phyloP scores from a whole-genome alignment of 1,140 invertebrate species.

The Scylla paramamosain region DNA sequence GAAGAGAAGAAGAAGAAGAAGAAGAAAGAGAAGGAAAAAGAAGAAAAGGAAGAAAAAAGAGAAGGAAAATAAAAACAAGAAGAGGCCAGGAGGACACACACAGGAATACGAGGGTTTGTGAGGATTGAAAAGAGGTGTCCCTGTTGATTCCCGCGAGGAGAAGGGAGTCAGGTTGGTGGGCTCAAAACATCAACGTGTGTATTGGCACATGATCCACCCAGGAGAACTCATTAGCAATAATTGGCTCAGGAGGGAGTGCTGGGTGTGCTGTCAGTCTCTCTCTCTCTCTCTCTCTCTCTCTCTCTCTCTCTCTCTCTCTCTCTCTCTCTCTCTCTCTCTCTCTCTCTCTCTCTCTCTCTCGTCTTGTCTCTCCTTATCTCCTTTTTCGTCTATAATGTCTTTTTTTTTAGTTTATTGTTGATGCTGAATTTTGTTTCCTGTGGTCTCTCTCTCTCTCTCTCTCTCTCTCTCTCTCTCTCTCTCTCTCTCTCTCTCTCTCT shows the following conservation, averaged over 20 bases:
- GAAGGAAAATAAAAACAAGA: neutral
- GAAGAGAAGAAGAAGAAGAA: neutral
- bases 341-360: neutral
- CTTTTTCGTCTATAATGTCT: neutral
- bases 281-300: constrained; percentile 20
- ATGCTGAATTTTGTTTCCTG: no score
- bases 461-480: constrained; percentile 18
- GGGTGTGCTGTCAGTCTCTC: neutral
- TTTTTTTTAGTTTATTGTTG: no score
- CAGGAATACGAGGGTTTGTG: neutral
- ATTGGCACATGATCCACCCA: constrained; percentile 27
- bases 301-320: neutral
- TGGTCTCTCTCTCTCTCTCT: neutral
- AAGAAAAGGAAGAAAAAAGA: neutral
- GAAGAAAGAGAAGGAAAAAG: neutral
- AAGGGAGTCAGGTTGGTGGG: neutral
- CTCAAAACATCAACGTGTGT: constrained; percentile 39
- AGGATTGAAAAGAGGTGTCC: neutral
- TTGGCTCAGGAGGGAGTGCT: constrained; percentile 40
- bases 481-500: no score
- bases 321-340: neutral
- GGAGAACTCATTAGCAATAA: constrained; percentile 57
- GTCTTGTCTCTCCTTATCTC: neutral
- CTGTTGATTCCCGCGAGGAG: neutral
- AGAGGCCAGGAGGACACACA: no score